A percentile compares a stretch with the other conserved stretches of the same genome.
phyloP scores from a whole-genome alignment of 1,140 invertebrate genomes.

The Zophobas morio region DNA sequence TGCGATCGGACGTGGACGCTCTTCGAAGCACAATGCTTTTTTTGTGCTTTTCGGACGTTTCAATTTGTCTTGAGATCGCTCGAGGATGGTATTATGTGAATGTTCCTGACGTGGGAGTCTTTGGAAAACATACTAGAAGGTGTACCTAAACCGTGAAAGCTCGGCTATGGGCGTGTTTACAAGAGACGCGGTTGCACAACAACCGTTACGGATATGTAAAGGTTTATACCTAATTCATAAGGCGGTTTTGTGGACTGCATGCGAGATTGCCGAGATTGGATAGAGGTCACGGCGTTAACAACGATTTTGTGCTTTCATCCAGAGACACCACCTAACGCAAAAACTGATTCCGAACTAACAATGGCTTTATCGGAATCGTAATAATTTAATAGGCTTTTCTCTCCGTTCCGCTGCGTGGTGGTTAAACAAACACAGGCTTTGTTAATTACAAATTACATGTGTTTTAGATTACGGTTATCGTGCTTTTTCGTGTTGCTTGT shows the following conservation, averaged over 20 bases:
- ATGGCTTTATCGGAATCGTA: too few species aligned
- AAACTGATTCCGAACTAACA: not conserved
- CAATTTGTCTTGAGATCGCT: not conserved
- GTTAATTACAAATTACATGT: not conserved
- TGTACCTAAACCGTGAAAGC: constrained; percentile 20
- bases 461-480: not conserved
- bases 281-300: not conserved
- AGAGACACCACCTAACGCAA: not conserved
- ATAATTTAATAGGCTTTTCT: not conserved
- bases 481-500: not conserved
- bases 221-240: constrained; percentile 42
- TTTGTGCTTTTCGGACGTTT: not conserved
- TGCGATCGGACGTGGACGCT: not conserved
- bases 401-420: not conserved
- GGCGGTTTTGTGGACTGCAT: constrained; percentile 1
- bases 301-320: not conserved
- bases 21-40: not conserved
- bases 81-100: not conserved
- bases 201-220: constrained; percentile 39
- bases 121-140: constrained; percentile 11
- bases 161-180: constrained; percentile 27
- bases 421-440: not conserved
- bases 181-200: constrained; percentile 32
- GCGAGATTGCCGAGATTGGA: not conserved
- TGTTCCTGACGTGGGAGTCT: constrained; percentile 20